Percentiles rank a stretch among this genome's conserved stretches.
Conservation (phyloP, 2,797 vertebrate species). For the Enteromius fasciolatus region DNA sequence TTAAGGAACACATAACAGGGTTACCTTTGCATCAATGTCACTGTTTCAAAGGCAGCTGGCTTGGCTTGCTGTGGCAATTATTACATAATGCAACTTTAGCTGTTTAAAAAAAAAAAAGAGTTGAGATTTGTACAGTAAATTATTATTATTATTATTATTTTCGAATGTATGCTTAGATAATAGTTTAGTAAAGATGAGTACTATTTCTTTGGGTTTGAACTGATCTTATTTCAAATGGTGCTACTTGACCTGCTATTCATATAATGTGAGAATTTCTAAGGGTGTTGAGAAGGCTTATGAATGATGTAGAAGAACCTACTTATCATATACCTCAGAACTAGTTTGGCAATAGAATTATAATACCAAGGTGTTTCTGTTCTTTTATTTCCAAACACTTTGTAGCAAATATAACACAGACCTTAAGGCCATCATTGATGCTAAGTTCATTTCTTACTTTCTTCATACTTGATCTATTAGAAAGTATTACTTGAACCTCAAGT, state of each 20-base stretch:
- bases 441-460: constrained; percentile 80
- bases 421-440: constrained; percentile 69
- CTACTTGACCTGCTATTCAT: constrained; percentile 92
- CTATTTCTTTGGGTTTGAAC: constrained; percentile 81
- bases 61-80: constrained; percentile 91
- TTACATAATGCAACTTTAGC: constrained; percentile 87
- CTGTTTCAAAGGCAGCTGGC: constrained; percentile 91
- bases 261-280: constrained; percentile 90
- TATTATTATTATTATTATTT: constrained; percentile 87
- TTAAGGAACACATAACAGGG: constrained; percentile 86
- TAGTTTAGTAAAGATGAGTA: constrained; percentile 90
- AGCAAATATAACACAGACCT: constrained; percentile 63
- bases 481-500: constrained; percentile 89
- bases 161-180: constrained; percentile 88
- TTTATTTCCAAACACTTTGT: constrained; percentile 73
- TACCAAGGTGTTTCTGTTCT: constrained; percentile 76
- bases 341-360: constrained; percentile 94
- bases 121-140: constrained; percentile 97
- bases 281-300: constrained; percentile 84
- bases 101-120: constrained; percentile 79
- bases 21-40: constrained; percentile 83
- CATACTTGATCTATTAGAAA: constrained; percentile 86
- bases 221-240: constrained; percentile 93
- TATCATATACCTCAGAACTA: constrained; percentile 99
- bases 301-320: constrained; percentile 90